Percentiles rank a stretch among this genome's conserved stretches.
Evolutionary conservation across 2,113 vertebrate genomes (phyloP).

Genomic region (Colaptes auratus): DNA sequence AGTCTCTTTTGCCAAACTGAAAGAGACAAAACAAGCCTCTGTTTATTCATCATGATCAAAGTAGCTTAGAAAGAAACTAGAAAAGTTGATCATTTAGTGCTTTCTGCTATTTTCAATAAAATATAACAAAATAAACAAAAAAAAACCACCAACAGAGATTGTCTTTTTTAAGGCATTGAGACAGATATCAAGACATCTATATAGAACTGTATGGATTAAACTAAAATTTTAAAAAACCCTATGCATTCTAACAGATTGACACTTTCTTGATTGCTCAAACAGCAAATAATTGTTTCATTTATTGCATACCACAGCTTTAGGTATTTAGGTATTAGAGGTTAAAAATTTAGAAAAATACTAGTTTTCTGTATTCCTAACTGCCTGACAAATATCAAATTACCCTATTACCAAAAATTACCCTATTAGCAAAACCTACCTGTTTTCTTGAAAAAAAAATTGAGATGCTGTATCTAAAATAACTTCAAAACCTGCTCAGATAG

Average conservation of each 20-base stretch:
- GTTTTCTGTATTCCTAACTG: not conserved
- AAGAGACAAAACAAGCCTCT: not conserved
- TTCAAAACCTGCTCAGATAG: not conserved
- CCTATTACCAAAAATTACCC: not conserved
- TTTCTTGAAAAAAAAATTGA: not conserved
- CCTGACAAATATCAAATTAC: not conserved
- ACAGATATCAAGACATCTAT: not conserved
- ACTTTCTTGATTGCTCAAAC: not conserved
- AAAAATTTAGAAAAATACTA: not conserved
- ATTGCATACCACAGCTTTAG: not conserved
- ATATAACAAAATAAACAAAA: not conserved
- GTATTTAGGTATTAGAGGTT: not conserved
- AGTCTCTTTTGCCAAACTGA: not conserved
- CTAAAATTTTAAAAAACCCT: not conserved
- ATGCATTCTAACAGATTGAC: not conserved
- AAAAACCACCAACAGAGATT: not conserved
- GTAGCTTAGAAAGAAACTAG: not conserved
- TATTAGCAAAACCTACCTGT: not conserved
- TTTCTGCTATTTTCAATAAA: not conserved
- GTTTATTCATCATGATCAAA: not conserved
- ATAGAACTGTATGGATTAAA: not conserved
- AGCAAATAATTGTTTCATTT: not conserved
- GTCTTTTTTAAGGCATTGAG: not conserved
- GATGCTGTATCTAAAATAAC: rapidly evolving
- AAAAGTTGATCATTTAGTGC: not conserved